Evolutionary conservation across 2,888 invertebrate genomes (phyloP), one percentile per base, ranked within the genome.

Genomic region (Caenorhabditis imperialis): DNA sequence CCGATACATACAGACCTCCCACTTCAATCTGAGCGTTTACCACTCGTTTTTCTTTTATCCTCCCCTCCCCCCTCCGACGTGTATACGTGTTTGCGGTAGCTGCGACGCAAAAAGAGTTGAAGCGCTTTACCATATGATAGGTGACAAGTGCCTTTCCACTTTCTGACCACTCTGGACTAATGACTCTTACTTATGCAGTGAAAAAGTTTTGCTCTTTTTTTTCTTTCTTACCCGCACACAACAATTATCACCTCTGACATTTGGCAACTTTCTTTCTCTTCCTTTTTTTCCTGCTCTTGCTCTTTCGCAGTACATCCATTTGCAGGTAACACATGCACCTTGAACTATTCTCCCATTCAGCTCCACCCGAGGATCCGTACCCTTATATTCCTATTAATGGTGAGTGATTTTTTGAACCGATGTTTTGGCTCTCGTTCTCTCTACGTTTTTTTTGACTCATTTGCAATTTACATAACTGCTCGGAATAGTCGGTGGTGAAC

Each of bases 1-100:
- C 30, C 55, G 33, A 67, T 57, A 67, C 35, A 47, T 67, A 67
- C 67, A 67, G 67, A 57, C 67, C 57, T 51, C 50, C 67, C 57
- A 67, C 67, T 67, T 67, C 67, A 67, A 67, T 67, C 67, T 22
- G 33, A 25, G 57, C 63, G 57, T 67, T 67, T 57, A 67, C 65
- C 65, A 65, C 67, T 67, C 45, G 47, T 14, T 27, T n/a, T n/a
- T 47, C 14, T 30, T 30, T 30, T 30, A 30, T 30, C 30, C 30
- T 10, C 30, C 65, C 48, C 62, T 62, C 25, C 16, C 25, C 38
- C 45, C 23, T 8, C 25, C 62, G 47, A 50, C 51, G 44, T 33
- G 44, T 48, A 57, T 58, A 16, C 18, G 12, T 30, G 30, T 44
- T n/a, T n/a, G n/a, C 55, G 33, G 37, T 25, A 33, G 42, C 12